A percentile compares a stretch with the other conserved stretches of the same genome.
Conservation (phyloP, 2,113 vertebrate species). For the Morone saxatilis region DNA sequence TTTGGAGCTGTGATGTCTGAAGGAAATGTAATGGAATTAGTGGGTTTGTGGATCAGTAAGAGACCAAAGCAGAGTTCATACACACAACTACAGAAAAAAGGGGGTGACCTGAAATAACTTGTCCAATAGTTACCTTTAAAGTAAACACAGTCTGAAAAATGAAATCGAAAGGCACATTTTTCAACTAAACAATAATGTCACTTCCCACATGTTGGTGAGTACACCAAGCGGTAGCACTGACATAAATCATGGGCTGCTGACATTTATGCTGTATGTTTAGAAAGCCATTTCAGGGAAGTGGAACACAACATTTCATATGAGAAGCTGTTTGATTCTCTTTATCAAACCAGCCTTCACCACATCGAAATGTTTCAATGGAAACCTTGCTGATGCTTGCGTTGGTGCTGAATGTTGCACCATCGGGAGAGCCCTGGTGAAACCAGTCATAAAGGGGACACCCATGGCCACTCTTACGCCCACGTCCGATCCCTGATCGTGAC, state of each 20-base stretch:
- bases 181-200: constrained; percentile 45
- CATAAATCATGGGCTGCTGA: constrained; percentile 71
- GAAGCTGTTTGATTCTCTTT: constrained; percentile 47
- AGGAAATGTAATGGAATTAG: constrained; percentile 37
- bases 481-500: constrained; percentile 56
- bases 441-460: constrained; percentile 81
- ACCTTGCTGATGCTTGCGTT: constrained; percentile 55
- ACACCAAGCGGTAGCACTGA: constrained; percentile 30
- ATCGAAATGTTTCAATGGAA: constrained; percentile 73
- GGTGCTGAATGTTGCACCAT: constrained; percentile 61
- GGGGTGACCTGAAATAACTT: constrained; percentile 15
- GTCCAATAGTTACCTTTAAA: background rate
- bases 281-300: constrained; percentile 72
- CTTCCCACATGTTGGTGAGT: constrained; percentile 38
- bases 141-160: constrained; percentile 6
- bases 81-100: background rate
- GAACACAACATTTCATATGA: constrained; percentile 58
- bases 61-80: constrained; percentile 35
- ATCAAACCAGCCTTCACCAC: constrained; percentile 52
- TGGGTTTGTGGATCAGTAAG: constrained; percentile 38
- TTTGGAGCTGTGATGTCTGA: constrained; percentile 51
- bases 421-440: constrained; percentile 82
- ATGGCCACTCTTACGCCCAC: constrained; percentile 69
- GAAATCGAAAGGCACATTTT: constrained; percentile 45
- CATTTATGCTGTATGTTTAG: constrained; percentile 71